Base-by-base conservation (phyloP, 2,797 vertebrate species). In the Tenualosa ilisha region DNA sequence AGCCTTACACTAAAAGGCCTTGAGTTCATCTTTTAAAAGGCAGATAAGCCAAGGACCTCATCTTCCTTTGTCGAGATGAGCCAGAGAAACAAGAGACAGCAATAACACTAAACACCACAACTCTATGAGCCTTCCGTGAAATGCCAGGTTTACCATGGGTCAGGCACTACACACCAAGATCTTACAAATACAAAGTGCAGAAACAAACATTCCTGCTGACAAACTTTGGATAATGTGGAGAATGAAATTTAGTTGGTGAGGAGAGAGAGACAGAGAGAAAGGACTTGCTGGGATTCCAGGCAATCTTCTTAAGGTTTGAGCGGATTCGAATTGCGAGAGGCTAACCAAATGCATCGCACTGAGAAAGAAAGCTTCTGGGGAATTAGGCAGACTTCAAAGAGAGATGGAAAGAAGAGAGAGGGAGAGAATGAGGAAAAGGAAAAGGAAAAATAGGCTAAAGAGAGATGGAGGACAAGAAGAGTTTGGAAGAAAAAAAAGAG, bases 341-440 rank as follows among this genome's bases (percentile, higher is more conserved):
- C 82, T 88, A 81, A 84, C 86, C 72, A 56, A 88, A 84, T 37
- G 72, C 61, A 84, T 85, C 81, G 51, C 24, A 11, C n/a, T 49
- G 40, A 63, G 46, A 43, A 75, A 43, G 68, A 85, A 86, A 84
- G 59, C 84, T 61, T 86, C 79, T 43, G 54, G 85, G 24, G 75
- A 63, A 82, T 88, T 61, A 88, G 49, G 24, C 37, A 85, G 81
- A 89, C 84, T 86, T 86, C 88, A 88, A 88, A 87, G 40, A 40
- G 54, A 40, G 72, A 31, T 46, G 43, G 51, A 81, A 85, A 86
- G 81, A 75, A 37, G 40, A 26, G 31, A 15, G 31, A 31, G 31
- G 31, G 68, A 43, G 12, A 87, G 40, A 40, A 46, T 24, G 72
- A 31, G 24, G 26, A 72, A 13, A 17, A 1, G 17, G 65, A 72